Evolutionary conservation across 1,140 invertebrate species (phyloP), one percentile per base, ranked within the genome.

Genomic region (Hesperophylax magnus): DNA sequence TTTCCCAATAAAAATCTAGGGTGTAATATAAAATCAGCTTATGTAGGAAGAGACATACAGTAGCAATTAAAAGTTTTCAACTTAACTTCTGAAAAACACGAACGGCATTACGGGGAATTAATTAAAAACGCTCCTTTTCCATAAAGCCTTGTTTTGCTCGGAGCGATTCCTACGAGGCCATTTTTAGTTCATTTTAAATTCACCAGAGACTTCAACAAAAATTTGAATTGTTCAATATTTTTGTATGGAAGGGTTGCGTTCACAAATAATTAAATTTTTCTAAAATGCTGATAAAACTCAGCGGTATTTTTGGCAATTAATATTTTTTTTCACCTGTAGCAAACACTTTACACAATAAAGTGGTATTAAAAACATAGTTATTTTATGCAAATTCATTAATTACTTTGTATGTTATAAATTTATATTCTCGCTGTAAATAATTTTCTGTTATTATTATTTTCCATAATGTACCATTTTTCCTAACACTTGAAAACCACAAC

Each of bases 61-160:
- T 78, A 47, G 80, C 80, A 81, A 81, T 81, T 81, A 81, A 81
- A 81, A 81, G 77, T 81, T 81, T 81, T 81, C 69, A 72, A 54
- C 69, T 72, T 72, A 60, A 67, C 77, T 60, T 61, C 17, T 54
- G 74, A 77, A 80, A 80, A 80, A 80, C 58, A 80, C 58, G 72
- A 52, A 67, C 60, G 54, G 80, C 75, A 81, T 81, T 81, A 81
- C 77, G 27, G 24, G 31, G 69, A 69, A 81, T 78, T 81, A 78
- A 78, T 78, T 78, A 75, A 81, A 81, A 81, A 81, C 65, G 34
- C 56, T 54, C 67, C 20, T 72, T 54, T 72, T 20, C 52, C 54
- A 72, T 72, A 24, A 52, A 72, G 52, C 69, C 69, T 69, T 22
- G 52, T 54, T 72, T 53, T 22, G 18, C 69, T 18, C 14, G 20